phyloP scores from a whole-genome alignment of 1,140 invertebrate genomes.

The Doryteuthis pealeii region DNA sequence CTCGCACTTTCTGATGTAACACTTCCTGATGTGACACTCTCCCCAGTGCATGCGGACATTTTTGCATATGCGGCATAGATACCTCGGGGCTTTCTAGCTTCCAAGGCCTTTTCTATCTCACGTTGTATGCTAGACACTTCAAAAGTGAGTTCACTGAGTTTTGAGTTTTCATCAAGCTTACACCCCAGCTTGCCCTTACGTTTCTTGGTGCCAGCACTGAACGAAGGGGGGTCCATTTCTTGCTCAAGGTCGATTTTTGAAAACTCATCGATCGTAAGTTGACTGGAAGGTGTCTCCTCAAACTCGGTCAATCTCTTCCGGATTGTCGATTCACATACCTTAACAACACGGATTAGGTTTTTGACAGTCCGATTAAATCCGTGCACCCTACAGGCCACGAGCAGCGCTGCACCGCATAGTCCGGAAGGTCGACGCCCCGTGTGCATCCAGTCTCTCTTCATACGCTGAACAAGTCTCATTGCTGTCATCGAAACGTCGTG shows the following conservation, averaged over 20 bases:
- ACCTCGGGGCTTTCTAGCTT: constrained; percentile 67
- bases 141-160: constrained; percentile 37
- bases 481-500: constrained; percentile 96
- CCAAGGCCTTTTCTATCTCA: constrained; percentile 69
- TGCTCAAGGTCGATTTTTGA: constrained; percentile 95
- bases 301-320: constrained; percentile 93
- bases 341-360: constrained; percentile 93
- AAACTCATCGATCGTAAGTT: constrained; percentile 93
- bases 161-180: constrained; percentile 6
- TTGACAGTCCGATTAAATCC: constrained; percentile 83
- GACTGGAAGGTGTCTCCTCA: constrained; percentile 88
- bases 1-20: not conserved
- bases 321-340: constrained; percentile 92
- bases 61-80: constrained; percentile 39
- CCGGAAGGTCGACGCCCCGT: constrained; percentile 93
- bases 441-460: constrained; percentile 98
- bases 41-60: constrained; percentile 28
- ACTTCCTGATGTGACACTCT: not conserved
- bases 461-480: constrained; percentile 87
- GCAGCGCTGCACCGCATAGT: constrained; percentile 92
- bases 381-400: constrained; percentile 91
- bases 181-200: not conserved
- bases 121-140: constrained; percentile 60
- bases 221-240: constrained; percentile 89
- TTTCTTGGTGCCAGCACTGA: constrained; percentile 83